Base-by-base conservation (phyloP, 2,797 vertebrate genomes). In the Lutjanus campechanus region DNA sequence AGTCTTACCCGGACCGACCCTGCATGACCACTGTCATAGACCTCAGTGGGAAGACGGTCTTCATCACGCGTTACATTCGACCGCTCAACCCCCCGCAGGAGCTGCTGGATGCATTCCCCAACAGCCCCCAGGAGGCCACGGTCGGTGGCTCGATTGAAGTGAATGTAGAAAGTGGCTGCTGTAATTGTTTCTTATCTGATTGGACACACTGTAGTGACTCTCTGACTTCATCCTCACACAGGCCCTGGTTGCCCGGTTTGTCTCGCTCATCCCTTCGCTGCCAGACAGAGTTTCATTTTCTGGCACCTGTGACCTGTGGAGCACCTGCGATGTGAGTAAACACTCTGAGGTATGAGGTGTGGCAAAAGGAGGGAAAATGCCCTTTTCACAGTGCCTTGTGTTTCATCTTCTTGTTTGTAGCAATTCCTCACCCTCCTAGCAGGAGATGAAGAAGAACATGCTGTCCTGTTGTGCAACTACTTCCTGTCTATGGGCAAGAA, bases 381-480 rank as follows among this genome's bases (percentile, higher is more conserved):
- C 10, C 8, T 9, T 73, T 44, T 86, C 0, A 7, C 20, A 10
- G 11, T 40, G 1, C 19, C 0, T 13, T 41, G 2, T 77, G 20
- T 46, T 29, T 62, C 63, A 12, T 82, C 43, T 47, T 76, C 1
- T 17, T 75, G 7, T 67, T 85, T 78, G 53, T 11, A 99, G 98
- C 97, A 99, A 97, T 99, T 99, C 92, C 96, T 99, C 65, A 96
- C 96, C 15, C 95, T 99, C 59, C 93, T 99, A 53, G 97, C 98
- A 4, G 98, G 98, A 47, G 98, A 98, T 19, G 98, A 99, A 90
- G 98, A 99, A 77, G 98, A 99, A 77, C 98, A 99, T 0, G 98
- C 98, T 0, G 96, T 99, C 0, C 92, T 99, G 10, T 86, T 99
- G 73, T 99, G 98, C 77, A 98, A 99, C 93, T 99, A 97, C 90